Base-by-base conservation (phyloP, 1,140 invertebrate species). In the Rhyacophila brunnea region DNA sequence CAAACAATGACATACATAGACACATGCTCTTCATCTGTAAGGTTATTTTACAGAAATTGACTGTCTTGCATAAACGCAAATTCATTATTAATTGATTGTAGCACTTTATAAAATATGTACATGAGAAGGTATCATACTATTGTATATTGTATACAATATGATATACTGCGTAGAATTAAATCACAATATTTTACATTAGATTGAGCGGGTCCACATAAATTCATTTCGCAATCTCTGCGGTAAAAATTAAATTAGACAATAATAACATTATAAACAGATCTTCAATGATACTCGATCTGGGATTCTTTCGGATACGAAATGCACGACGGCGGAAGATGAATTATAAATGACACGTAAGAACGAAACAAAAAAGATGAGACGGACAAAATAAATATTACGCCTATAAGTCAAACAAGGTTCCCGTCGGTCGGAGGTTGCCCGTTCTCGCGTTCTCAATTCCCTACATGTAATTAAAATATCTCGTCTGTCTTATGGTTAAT, bases 401-500 rank as follows among this genome's bases (percentile, higher is more conserved):
- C 38, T 40, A 40, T 6, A n/a, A 6, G 38, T 17, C 18, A 18
- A 15, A 45, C 4, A 17, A 28, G 9, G 9, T 28, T 28, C 9
- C 23, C 23, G 9, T 28, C 23, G 3, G 23, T 13, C n/a, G 47
- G 35, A 53, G 20, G 48, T 60, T 38, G 28, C 35, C 28, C 32
- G 18, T 13, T 4, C 54, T 51, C 23, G 23, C 23, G 9, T 42
- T 42, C n/a, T 64, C 62, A 60, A 60, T 65, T 65, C 58, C 58
- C 62, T 65, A 65, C 42, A 56, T 53, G 62, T 65, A 60, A 65
- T 65, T 65, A 65, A 65, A 65, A 65, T 65, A 65, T 65, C 62
- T 65, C 58, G 49, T 65, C 58, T 64, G 46, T 50, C 42, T 64
- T 60, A 65, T 49, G 42, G 43, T 52, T 58, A 58, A n/a, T 54